These are phyloP conservation scores for Amphibalanus amphitrite DNA, from an alignment of 1,140 invertebrate species.

Conservation along the genomic window DNA sequence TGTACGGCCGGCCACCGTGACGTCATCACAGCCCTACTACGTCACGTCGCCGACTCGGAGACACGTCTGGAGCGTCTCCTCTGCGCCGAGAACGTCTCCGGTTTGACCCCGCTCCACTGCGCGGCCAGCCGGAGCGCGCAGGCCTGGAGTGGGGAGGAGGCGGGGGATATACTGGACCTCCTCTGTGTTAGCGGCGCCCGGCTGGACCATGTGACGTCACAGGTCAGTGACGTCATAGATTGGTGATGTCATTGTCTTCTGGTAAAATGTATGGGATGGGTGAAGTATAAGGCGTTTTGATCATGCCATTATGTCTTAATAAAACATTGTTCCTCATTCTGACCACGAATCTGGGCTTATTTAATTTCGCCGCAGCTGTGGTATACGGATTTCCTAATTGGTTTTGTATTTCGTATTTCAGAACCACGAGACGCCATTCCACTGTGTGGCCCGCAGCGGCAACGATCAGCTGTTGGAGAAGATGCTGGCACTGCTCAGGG, in stretches of 20 bases:
- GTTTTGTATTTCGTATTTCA: constrained; percentile 25
- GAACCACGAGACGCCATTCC: constrained; percentile 81
- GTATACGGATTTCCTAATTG: background rate
- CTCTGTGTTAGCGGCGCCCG: constrained; percentile 80
- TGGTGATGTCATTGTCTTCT: background rate
- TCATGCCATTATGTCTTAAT: too few relatives aligned
- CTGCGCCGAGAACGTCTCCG: constrained; percentile 52
- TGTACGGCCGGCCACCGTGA: constrained; percentile 64
- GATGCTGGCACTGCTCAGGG: constrained; percentile 53
- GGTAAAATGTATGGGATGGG: too few relatives aligned
- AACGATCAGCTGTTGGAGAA: constrained; percentile 88
- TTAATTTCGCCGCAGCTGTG: too few relatives aligned
- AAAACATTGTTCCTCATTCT: too few relatives aligned
- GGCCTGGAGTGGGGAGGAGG: constrained; percentile 40
- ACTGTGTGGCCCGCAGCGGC: constrained; percentile 82
- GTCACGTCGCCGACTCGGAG: constrained; percentile 43
- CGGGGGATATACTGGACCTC: constrained; percentile 71
- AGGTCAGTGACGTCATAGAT: constrained; percentile 26
- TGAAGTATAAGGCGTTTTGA: too few relatives aligned
- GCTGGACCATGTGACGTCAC: constrained; percentile 59
- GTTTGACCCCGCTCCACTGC: constrained; percentile 81
- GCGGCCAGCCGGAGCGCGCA: constrained; percentile 30
- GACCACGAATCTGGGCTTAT: too few relatives aligned
- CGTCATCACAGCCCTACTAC: constrained; percentile 69
- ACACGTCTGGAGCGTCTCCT: background rate